These are phyloP conservation scores for Nannoperca obscura DNA, from an alignment of 2,797 vertebrate species.

Conservation along the genomic window DNA sequence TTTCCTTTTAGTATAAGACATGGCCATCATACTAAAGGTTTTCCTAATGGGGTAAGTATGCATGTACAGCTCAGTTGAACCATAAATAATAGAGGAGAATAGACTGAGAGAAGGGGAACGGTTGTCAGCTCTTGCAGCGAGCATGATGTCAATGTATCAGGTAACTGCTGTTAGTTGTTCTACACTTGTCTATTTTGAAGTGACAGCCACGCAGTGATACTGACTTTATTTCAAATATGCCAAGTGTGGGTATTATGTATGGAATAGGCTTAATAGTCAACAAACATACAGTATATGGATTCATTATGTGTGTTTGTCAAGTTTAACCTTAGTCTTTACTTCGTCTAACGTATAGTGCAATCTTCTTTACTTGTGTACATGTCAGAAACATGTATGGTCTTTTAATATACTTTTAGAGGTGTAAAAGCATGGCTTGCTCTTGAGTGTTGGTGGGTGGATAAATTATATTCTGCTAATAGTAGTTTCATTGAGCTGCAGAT, in stretches of 20 bases:
- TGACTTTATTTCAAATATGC: neutral
- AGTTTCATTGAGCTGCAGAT: neutral
- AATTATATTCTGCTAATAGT: neutral
- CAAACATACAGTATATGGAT: neutral
- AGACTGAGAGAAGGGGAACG: neutral
- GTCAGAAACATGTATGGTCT: neutral
- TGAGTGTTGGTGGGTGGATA: neutral
- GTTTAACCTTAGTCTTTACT: neutral
- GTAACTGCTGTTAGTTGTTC: neutral
- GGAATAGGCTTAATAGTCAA: too few relatives aligned
- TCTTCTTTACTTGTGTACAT: neutral
- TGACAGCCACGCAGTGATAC: neutral
- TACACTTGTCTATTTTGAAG: neutral
- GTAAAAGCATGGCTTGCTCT: neutral
- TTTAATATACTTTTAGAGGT: neutral
- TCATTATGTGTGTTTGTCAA: neutral
- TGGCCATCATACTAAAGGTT: neutral
- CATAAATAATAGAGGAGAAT: slow-evolving; percentile 53
- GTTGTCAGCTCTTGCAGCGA: neutral
- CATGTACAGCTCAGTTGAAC: slow-evolving; percentile 32
- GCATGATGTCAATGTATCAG: slow-evolving; percentile 1
- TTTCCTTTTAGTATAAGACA: neutral
- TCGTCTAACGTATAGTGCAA: rapidly evolving
- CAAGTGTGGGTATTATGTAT: neutral
- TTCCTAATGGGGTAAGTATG: slow-evolving; percentile 11